Percentiles rank a stretch among this genome's conserved stretches.
Evolutionary conservation across 1,140 invertebrate species (phyloP).

Genomic region (Brachionus sp.): DNA sequence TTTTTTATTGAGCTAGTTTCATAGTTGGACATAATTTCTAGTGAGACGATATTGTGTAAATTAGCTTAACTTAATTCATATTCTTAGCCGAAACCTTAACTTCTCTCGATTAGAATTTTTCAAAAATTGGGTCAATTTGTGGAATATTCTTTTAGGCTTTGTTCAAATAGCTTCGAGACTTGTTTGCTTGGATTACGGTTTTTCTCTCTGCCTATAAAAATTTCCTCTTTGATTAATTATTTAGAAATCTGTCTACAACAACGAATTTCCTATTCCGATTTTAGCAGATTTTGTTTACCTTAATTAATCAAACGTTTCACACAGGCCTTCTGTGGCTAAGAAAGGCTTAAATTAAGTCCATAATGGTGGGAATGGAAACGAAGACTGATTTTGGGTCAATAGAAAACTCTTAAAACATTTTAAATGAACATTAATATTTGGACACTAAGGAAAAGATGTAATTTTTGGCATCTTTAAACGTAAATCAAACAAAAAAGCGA

Average conservation of each 20-base stretch:
- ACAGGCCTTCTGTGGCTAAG: too few relatives aligned
- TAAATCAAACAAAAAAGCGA: neutral
- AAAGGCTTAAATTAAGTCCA: too few relatives aligned
- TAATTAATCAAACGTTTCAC: neutral
- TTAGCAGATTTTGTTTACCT: neutral
- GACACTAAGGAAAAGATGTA: too few relatives aligned
- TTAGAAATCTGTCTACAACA: neutral
- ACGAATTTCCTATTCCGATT: neutral
- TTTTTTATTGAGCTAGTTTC: neutral
- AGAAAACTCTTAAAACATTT: too few relatives aligned
- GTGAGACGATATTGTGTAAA: slow-evolving; percentile 1
- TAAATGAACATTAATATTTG: too few relatives aligned
- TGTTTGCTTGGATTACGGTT: neutral
- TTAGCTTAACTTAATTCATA: neutral
- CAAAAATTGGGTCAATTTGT: slow-evolving; percentile 19
- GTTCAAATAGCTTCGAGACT: neutral
- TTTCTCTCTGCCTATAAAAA: neutral
- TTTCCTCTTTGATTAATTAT: neutral
- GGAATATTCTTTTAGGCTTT: neutral
- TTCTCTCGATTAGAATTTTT: neutral
- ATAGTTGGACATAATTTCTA: neutral
- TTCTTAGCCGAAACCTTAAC: neutral
- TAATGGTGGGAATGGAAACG: too few relatives aligned
- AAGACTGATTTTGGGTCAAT: too few relatives aligned
- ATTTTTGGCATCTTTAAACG: too few relatives aligned